Evolutionary conservation across 2,797 vertebrate species (phyloP).

Genomic region (Chaetodon trifasciatus): DNA sequence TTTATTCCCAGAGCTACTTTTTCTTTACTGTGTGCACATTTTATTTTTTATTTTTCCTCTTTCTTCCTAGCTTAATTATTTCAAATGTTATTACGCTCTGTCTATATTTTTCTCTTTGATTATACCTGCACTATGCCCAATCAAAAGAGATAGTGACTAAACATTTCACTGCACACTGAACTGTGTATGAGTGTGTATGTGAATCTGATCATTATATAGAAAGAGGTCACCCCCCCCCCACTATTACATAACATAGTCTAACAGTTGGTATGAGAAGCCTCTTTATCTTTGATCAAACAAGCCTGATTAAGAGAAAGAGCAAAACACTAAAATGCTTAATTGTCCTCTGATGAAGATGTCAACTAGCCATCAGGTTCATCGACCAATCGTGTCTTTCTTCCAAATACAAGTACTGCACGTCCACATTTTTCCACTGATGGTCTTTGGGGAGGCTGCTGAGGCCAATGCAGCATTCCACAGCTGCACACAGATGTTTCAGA

Average conservation of each 20-base stretch:
- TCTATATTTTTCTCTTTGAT: not conserved
- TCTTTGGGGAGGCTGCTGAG: constrained; percentile 29
- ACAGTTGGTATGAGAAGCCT: not conserved
- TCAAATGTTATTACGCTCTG: not conserved
- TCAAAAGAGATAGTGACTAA: not conserved
- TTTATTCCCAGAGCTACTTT: too few relatives aligned
- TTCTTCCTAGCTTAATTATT: too few relatives aligned
- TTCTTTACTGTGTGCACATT: not conserved
- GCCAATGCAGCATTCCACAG: constrained; percentile 66
- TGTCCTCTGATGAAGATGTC: not conserved
- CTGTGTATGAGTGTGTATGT: not conserved
- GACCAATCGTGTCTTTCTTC: constrained; percentile 7
- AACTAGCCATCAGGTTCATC: not conserved
- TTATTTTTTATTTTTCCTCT: not conserved
- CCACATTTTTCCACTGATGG: constrained; percentile 46
- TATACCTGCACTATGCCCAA: not conserved
- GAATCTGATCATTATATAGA: not conserved
- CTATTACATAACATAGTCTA: not conserved
- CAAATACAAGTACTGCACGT: constrained; percentile 49
- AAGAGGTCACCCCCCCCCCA: not conserved
- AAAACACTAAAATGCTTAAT: not conserved
- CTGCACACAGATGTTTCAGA: constrained; percentile 70
- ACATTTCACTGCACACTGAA: not conserved
- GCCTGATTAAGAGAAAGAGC: not conserved
- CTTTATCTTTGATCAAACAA: not conserved